Evolutionary conservation across 1,140 invertebrate species (phyloP), one percentile per base, ranked within the genome.

Genomic region (Eubasilissa regina): DNA sequence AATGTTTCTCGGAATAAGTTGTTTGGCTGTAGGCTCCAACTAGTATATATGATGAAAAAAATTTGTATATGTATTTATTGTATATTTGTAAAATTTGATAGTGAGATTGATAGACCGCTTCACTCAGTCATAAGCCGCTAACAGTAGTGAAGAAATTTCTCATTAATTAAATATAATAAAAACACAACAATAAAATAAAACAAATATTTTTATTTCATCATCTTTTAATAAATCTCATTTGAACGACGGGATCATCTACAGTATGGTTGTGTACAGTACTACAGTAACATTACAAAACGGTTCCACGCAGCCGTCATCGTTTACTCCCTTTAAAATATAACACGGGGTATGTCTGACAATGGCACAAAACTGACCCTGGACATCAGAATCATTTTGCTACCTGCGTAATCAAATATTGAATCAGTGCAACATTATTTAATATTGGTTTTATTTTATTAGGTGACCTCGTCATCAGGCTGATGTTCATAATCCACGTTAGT

Each of bases 221-320:
- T 66, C 25, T 44, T 66, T 66, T 66, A 66, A 66, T 66, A 66
- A 66, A 66, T 66, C 62, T 66, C 62, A 66, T n/a, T 62, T 66
- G 62, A 66, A 13, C 62, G n/a, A 17, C 19, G n/a, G 17, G 58
- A 47, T 45, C 43, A 44, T 13, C 62, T 66, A 66, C 62, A 66
- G 58, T 62, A 66, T 43, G 62, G 62, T 66, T 13, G 13, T 62
- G 58, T 62, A 62, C 58, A 62, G 25, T 62, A 66, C 43, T 66
- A 45, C 62, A 4, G 13, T 45, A 66, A 66, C 45, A 66, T 66
- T 66, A 66, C 43, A 66, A 66, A 66, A 66, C 11, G 43, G 45
- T 45, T 66, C 45, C 62, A 66, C 43, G 19, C 45, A 66, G 19
- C 43, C 45, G 15, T 44, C n/a, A 45, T 66, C 15, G 15, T 15